These are phyloP conservation scores for Podarcis cretensis DNA, from an alignment of 2,113 vertebrate genomes.

Conservation along the genomic window DNA sequence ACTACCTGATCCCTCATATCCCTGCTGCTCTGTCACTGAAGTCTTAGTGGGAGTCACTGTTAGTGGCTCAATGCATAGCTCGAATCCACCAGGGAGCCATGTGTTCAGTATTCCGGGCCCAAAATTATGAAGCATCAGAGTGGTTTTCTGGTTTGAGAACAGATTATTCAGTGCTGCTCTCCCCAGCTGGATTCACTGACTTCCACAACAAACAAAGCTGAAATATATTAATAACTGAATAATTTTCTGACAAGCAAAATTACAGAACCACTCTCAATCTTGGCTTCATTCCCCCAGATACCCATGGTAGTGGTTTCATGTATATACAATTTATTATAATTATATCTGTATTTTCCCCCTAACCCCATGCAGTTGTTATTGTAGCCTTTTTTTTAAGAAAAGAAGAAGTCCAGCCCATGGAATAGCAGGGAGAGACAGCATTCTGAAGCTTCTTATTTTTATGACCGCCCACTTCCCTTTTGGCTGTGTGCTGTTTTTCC, in stretches of 20 bases:
- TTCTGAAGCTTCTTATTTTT: too few species aligned
- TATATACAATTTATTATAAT: background rate
- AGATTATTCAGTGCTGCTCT: background rate
- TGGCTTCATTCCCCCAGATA: background rate
- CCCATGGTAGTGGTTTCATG: background rate
- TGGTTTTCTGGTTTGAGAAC: conserved; percentile 2
- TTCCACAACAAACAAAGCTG: background rate
- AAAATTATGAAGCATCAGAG: background rate
- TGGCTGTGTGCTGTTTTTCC: too few species aligned
- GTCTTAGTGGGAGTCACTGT: too few species aligned
- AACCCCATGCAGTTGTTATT: background rate
- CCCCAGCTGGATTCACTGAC: conserved; percentile 8
- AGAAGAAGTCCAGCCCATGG: background rate
- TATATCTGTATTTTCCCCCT: too few species aligned
- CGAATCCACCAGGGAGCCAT: too few species aligned
- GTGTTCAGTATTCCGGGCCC: too few species aligned
- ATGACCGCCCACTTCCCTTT: too few species aligned
- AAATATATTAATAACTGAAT: conserved; percentile 1
- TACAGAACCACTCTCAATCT: background rate
- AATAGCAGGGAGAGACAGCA: too few species aligned
- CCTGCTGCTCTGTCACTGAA: too few species aligned
- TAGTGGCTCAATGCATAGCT: too few species aligned
- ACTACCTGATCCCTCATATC: too few species aligned
- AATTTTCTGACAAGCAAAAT: background rate
- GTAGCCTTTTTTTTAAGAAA: background rate